Conservation (phyloP, 2,888 invertebrate species). For the Venusia cambrica region DNA sequence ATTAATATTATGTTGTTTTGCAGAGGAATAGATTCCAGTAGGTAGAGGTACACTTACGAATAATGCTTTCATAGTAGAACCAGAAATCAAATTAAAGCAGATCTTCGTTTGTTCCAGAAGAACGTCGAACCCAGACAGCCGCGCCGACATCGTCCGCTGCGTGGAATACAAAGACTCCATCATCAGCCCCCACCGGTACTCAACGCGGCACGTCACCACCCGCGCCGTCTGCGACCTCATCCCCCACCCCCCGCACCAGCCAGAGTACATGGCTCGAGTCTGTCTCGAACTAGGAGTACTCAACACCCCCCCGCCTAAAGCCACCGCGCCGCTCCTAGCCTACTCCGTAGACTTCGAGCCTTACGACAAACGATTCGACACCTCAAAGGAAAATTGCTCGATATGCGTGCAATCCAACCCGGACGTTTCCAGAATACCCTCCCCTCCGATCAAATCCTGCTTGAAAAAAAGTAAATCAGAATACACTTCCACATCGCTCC, state of each 20-base stretch:
- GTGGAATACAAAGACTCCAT: conserved; percentile 63
- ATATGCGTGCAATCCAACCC: conserved; percentile 68
- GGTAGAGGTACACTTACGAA: neutral
- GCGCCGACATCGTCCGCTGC: conserved; percentile 74
- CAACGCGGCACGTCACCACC: conserved; percentile 40
- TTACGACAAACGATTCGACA: conserved; percentile 55
- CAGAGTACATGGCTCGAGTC: conserved; percentile 67
- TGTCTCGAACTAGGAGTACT: conserved; percentile 79
- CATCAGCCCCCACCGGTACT: conserved; percentile 48
- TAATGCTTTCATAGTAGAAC: neutral
- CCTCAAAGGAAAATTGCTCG: conserved; percentile 59
- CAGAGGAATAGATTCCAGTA: too few species aligned
- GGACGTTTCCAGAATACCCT: conserved; percentile 59
- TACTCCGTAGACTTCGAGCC: conserved; percentile 63
- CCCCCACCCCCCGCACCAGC: conserved; percentile 43
- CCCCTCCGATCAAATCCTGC: conserved; percentile 72
- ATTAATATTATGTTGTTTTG: too few species aligned
- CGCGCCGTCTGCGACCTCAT: conserved; percentile 69
- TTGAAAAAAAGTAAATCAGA: conserved; percentile 59
- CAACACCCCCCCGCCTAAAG: conserved; percentile 43
- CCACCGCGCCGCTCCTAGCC: conserved; percentile 48
- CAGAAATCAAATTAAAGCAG: conserved; percentile 12
- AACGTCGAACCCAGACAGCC: conserved; percentile 59
- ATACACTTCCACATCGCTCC: conserved; percentile 58
- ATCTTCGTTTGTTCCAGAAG: conserved; percentile 26